Conservation (phyloP, 2,797 vertebrate genomes). For the Sebastiscus albofasciatus region DNA sequence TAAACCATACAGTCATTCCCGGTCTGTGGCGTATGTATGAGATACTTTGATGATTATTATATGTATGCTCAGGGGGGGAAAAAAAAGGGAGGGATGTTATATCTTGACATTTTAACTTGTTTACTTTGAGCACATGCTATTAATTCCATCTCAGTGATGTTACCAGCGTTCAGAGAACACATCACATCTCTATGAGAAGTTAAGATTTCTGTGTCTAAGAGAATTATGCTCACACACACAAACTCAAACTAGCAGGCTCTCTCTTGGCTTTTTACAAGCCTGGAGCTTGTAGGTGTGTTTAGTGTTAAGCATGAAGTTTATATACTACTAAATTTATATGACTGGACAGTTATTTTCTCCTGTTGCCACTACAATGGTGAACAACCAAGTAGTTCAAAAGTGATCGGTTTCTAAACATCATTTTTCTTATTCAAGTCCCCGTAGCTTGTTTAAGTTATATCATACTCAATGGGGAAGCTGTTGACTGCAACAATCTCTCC, state of each 20-base stretch:
- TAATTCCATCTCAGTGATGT: conserved; percentile 9
- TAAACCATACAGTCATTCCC: conserved; percentile 20
- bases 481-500: not conserved
- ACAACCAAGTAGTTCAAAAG: not conserved
- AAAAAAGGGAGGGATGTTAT: not conserved
- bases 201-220: not conserved
- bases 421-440: not conserved
- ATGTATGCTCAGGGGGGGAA: not conserved
- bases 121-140: conserved; percentile 25
- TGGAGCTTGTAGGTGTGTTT: not conserved
- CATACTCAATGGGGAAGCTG: not conserved
- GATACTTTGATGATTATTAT: conserved; percentile 14
- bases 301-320: not conserved
- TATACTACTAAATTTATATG: not conserved
- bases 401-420: not conserved
- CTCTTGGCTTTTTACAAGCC: not conserved
- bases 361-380: not conserved
- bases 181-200: not conserved
- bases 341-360: not conserved
- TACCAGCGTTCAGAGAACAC: not conserved
- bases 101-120: conserved; percentile 34
- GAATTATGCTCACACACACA: not conserved
- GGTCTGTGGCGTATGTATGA: conserved; percentile 1
- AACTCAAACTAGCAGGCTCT: not conserved
- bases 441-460: not conserved